Percentiles rank a stretch among this genome's conserved stretches.
These are phyloP conservation scores for Pterostichus niger DNA, from an alignment of 2,888 invertebrate species.

Conservation along the genomic window DNA sequence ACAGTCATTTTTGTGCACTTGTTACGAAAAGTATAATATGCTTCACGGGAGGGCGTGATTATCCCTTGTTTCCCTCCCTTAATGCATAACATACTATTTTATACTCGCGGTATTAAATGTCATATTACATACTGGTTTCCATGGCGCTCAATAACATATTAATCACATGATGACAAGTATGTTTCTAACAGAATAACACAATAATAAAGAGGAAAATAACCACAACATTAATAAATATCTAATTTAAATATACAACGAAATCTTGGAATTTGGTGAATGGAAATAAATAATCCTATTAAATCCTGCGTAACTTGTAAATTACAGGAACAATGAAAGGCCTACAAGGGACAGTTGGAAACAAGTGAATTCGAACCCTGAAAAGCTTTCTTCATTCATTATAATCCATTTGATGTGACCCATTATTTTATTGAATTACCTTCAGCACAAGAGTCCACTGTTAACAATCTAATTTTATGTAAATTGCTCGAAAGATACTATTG, in stretches of 20 bases:
- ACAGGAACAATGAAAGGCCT: conserved; percentile 37
- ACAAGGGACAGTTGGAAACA: conserved; percentile 26
- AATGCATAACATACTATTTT: too few relatives aligned
- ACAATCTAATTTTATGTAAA: conserved; percentile 26
- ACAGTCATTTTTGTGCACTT: too few relatives aligned
- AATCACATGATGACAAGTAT: too few relatives aligned
- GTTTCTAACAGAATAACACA: neutral
- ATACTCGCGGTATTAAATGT: too few relatives aligned
- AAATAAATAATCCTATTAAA: conserved; percentile 45
- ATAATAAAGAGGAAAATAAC: neutral
- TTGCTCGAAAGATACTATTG: neutral
- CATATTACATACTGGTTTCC: too few relatives aligned
- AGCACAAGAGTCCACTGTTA: neutral
- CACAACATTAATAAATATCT: neutral
- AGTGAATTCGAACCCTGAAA: conserved; percentile 6
- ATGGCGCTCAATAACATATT: too few relatives aligned
- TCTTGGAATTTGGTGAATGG: neutral
- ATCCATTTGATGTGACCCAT: conserved; percentile 33
- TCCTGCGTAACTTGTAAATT: conserved; percentile 31
- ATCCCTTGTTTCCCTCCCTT: too few relatives aligned
- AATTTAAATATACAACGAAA: conserved; percentile 11
- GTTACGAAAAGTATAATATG: too few relatives aligned
- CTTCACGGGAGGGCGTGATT: too few relatives aligned
- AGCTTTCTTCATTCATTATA: conserved; percentile 33
- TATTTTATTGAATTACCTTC: conserved; percentile 23